These are phyloP conservation scores for Leptodactylus fuscus DNA, from an alignment of 2,113 vertebrate species.

Conservation along the genomic window DNA sequence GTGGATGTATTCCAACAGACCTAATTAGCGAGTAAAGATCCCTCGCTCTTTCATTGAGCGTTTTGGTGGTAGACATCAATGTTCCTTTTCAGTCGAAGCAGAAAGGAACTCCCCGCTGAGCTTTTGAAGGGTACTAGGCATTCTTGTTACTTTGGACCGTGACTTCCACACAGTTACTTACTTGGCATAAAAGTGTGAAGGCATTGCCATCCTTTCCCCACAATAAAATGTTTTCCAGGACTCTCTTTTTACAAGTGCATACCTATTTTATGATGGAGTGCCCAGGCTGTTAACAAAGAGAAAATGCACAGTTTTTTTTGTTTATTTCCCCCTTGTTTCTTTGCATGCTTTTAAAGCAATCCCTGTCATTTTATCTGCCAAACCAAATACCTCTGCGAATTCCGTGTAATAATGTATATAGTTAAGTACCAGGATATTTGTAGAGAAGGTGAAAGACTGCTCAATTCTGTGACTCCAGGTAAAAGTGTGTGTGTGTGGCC, in stretches of 20 bases:
- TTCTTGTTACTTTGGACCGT: constrained; percentile 45
- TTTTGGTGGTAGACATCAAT: constrained; percentile 49
- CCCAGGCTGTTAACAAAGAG: constrained; percentile 25
- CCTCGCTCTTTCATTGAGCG: constrained; percentile 30
- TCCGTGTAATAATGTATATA: neutral
- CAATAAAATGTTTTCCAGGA: constrained; percentile 42
- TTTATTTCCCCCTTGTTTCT: too few relatives aligned
- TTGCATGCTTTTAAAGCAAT: too few relatives aligned
- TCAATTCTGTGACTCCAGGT: too few relatives aligned
- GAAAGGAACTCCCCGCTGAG: constrained; percentile 57
- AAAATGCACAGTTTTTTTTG: neutral
- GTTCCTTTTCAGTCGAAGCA: constrained; percentile 42
- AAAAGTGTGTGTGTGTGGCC: too few relatives aligned
- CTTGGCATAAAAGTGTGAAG: constrained; percentile 53
- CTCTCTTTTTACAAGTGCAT: constrained; percentile 44
- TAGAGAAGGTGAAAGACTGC: too few relatives aligned
- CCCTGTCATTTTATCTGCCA: neutral
- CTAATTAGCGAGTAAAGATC: constrained; percentile 54
- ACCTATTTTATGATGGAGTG: constrained; percentile 43
- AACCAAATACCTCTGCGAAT: neutral
- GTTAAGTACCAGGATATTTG: too few relatives aligned
- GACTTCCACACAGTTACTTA: constrained; percentile 52
- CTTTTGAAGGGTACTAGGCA: constrained; percentile 53
- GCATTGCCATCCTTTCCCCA: constrained; percentile 35
- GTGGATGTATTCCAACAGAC: constrained; percentile 49